phyloP scores from a whole-genome alignment of 2,797 vertebrate species.

The Astyanax mexicanus region DNA sequence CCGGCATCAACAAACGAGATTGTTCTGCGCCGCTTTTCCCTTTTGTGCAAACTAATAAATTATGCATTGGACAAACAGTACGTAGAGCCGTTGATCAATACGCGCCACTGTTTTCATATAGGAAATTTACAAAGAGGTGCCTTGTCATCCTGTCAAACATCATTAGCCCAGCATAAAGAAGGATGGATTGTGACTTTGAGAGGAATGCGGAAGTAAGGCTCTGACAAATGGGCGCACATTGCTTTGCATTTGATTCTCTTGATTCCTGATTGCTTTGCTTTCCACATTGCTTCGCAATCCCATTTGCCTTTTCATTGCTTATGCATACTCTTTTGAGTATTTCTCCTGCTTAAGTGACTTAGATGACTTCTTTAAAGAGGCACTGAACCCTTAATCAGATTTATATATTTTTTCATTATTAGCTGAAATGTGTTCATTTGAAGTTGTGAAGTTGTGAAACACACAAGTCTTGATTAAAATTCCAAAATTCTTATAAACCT shows the following conservation, averaged over 20 bases:
- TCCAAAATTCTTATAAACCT: too few relatives aligned
- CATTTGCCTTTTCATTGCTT: constrained; percentile 42
- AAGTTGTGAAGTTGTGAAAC: too few relatives aligned
- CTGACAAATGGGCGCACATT: constrained; percentile 65
- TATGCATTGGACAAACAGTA: constrained; percentile 74
- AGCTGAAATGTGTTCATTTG: too few relatives aligned
- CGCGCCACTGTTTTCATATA: constrained; percentile 65
- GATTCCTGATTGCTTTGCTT: constrained; percentile 58
- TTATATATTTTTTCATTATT: too few relatives aligned
- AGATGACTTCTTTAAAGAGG: constrained; percentile 17
- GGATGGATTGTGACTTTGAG: constrained; percentile 67
- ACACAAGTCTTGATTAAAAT: too few relatives aligned
- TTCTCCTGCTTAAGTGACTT: constrained; percentile 41
- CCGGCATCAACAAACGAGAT: constrained; percentile 69
- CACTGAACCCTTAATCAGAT: too few relatives aligned
- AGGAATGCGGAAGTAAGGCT: constrained; percentile 63
- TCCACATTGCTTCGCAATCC: constrained; percentile 25
- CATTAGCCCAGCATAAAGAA: constrained; percentile 66
- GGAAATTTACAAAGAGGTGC: constrained; percentile 67
- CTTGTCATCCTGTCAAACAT: constrained; percentile 79
- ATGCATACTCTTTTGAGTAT: constrained; percentile 44
- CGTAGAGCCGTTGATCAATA: constrained; percentile 76
- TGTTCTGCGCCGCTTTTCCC: constrained; percentile 68
- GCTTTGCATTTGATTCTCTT: constrained; percentile 57
- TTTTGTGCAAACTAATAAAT: constrained; percentile 75